Evolutionary conservation across 64 coral and sea anemone species (phyloP).

Genomic region (Acropora yongei): DNA sequence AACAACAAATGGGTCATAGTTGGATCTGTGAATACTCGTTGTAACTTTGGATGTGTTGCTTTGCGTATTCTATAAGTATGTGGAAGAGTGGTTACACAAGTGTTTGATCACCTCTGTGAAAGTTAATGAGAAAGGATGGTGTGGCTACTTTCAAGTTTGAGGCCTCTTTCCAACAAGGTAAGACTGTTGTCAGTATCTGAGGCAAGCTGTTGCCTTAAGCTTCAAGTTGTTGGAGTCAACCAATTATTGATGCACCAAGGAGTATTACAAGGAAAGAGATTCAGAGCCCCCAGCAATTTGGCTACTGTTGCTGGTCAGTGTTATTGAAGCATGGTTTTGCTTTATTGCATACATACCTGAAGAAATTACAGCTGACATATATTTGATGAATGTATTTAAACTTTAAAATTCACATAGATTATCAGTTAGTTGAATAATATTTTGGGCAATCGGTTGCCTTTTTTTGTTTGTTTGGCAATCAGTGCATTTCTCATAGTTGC

Average conservation of each 20-base stretch:
- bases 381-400: no score
- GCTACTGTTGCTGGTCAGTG: no score
- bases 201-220: neutral
- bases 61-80: conserved; percentile 69
- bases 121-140: neutral
- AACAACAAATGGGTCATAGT: conserved; percentile 91
- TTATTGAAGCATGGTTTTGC: no score
- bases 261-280: no score
- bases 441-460: no score
- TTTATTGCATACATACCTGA: no score
- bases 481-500: no score
- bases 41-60: conserved; percentile 99
- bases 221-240: neutral
- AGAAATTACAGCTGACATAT: no score
- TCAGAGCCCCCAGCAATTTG: no score
- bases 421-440: no score
- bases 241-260: neutral
- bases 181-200: neutral
- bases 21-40: conserved; percentile 91
- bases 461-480: no score
- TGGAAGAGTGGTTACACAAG: neutral
- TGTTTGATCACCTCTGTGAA: neutral
- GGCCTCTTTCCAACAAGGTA: neutral
- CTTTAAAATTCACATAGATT: no score
- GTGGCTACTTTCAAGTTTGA: neutral